Evolutionary conservation across 2,113 vertebrate genomes (phyloP).

Genomic region (Perca schrenkii): DNA sequence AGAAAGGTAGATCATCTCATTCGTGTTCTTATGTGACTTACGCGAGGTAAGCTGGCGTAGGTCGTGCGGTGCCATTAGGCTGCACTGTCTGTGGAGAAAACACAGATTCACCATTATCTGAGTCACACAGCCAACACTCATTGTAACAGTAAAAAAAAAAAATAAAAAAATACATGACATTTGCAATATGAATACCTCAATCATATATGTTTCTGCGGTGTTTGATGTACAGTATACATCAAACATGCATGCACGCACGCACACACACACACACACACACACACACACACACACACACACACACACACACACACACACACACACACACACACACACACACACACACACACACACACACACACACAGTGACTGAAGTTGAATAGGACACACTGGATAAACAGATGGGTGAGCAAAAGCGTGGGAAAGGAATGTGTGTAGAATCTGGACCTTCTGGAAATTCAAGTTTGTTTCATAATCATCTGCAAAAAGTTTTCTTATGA

Average conservation of each 20-base stretch:
- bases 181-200: background rate
- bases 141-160: background rate
- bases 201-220: too few species aligned
- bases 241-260: too few species aligned
- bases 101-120: constrained; percentile 14
- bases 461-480: constrained; percentile 12
- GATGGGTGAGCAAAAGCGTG: background rate
- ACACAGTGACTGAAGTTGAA: background rate
- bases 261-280: background rate
- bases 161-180: background rate
- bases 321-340: background rate
- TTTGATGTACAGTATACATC: background rate
- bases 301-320: background rate
- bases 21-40: constrained; percentile 62
- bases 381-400: background rate
- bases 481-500: background rate
- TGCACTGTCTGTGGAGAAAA: constrained; percentile 83
- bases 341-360: background rate
- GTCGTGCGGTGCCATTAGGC: constrained; percentile 89
- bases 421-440: constrained; percentile 50
- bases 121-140: background rate
- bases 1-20: background rate
- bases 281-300: background rate
- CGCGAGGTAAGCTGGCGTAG: constrained; percentile 89
- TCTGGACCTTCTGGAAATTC: constrained; percentile 70